Conservation (phyloP, 2,797 vertebrate genomes). For the Chloroceryle inda region DNA sequence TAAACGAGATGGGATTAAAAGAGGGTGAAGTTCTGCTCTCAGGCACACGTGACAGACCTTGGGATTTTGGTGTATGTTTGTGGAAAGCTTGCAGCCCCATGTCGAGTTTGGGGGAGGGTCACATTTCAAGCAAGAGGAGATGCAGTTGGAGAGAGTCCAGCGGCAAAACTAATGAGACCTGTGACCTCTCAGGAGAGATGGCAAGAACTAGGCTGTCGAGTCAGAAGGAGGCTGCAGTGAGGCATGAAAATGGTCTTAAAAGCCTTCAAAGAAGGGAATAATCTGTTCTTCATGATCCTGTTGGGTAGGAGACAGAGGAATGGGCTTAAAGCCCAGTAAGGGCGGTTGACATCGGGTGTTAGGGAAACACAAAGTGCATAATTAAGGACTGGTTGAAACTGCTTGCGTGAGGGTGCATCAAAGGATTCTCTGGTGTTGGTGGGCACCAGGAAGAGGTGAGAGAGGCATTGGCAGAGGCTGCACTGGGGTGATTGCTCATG, state of each 20-base stretch:
- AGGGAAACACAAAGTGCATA: background rate
- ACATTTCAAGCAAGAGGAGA: background rate
- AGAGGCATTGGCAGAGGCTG: background rate
- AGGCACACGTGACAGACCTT: background rate
- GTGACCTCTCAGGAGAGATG: background rate
- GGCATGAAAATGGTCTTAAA: constrained; percentile 39
- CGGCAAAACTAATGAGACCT: background rate
- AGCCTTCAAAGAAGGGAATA: background rate
- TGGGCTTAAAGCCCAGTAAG: background rate
- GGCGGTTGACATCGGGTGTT: rapidly evolving
- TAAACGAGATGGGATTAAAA: constrained; percentile 7
- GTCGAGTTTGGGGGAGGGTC: background rate
- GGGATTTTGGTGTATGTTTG: background rate
- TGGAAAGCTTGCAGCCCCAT: background rate
- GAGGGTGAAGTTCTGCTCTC: background rate
- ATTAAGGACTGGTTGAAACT: background rate
- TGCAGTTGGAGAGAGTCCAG: background rate
- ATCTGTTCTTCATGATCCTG: constrained; percentile 1
- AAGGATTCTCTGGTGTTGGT: background rate
- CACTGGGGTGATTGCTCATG: background rate
- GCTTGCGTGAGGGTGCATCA: rapidly evolving
- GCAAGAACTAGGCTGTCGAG: background rate
- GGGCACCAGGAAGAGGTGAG: background rate
- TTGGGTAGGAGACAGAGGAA: background rate
- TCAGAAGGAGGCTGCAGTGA: constrained; percentile 5